Evolutionary conservation across 1,140 invertebrate genomes (phyloP).

Genomic region (Pinna nobilis): DNA sequence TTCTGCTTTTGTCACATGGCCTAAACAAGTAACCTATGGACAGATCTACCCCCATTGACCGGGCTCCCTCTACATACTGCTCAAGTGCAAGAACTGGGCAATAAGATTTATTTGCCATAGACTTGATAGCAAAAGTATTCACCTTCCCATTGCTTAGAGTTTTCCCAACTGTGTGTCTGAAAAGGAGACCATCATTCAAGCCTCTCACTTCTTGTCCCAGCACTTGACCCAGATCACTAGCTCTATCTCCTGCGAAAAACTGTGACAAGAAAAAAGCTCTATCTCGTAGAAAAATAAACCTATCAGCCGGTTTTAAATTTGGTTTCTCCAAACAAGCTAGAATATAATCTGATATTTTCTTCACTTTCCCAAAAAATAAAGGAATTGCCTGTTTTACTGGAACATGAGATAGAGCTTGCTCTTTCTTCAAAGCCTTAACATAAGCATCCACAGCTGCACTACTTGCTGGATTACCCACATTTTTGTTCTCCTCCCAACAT

Average conservation of each 20-base stretch:
- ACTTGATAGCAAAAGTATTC: conserved; percentile 28
- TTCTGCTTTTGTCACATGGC: conserved; percentile 14
- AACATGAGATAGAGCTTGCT: conserved; percentile 35
- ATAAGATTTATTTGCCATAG: neutral
- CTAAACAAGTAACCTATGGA: conserved; percentile 30
- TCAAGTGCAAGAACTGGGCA: conserved; percentile 24
- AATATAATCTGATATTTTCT: conserved; percentile 9
- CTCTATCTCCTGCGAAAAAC: conserved; percentile 42
- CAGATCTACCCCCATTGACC: conserved; percentile 22
- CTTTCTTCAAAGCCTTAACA: conserved; percentile 27
- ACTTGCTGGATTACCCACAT: conserved; percentile 27
- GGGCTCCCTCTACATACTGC: conserved; percentile 15
- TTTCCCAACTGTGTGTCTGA: conserved; percentile 40
- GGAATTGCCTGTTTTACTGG: conserved; percentile 25
- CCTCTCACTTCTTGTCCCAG: conserved; percentile 31
- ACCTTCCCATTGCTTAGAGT: conserved; percentile 22
- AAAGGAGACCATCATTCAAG: conserved; percentile 29
- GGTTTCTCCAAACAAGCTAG: neutral
- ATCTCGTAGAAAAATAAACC: conserved; percentile 32
- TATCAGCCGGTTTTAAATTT: neutral
- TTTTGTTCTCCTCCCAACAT: too few relatives aligned
- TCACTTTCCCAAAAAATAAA: conserved; percentile 25
- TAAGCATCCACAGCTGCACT: conserved; percentile 17
- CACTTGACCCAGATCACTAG: conserved; percentile 23
- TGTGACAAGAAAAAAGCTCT: conserved; percentile 36